These are phyloP conservation scores for Heteractis magnifica DNA, from an alignment of 92 coral and sea anemone species.

Conservation along the genomic window DNA sequence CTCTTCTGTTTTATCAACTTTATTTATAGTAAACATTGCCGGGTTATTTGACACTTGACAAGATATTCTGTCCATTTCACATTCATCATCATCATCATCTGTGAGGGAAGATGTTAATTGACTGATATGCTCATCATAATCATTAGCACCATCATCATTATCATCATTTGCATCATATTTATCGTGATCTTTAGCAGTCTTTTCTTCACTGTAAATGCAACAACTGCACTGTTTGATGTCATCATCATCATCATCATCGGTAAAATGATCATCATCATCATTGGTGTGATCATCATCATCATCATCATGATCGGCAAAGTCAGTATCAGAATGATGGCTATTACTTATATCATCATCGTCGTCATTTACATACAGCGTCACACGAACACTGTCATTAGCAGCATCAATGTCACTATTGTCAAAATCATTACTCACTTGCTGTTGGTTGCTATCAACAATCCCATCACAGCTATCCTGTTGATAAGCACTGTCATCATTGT, in stretches of 20 bases:
- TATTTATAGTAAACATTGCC: too few relatives aligned
- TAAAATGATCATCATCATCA: background rate
- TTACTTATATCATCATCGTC: too few relatives aligned
- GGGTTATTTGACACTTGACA: too few relatives aligned
- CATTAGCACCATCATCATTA: background rate
- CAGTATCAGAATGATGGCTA: too few relatives aligned
- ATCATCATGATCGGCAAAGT: background rate
- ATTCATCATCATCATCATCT: background rate
- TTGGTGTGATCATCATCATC: conserved; percentile 5
- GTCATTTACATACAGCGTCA: too few relatives aligned
- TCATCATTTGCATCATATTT: background rate
- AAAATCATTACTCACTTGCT: background rate
- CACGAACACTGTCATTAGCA: too few relatives aligned
- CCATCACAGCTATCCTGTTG: background rate
- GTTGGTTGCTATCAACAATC: background rate
- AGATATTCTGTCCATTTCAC: background rate
- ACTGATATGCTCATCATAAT: background rate
- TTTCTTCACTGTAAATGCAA: background rate
- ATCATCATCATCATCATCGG: background rate
- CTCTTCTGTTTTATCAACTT: too few relatives aligned
- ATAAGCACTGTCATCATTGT: background rate
- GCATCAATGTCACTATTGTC: too few relatives aligned
- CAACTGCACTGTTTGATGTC: background rate
- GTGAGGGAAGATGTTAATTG: background rate
- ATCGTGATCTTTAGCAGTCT: background rate